Conservation (phyloP, 2,888 invertebrate genomes). For the Cataglyphis altisquamis region DNA sequence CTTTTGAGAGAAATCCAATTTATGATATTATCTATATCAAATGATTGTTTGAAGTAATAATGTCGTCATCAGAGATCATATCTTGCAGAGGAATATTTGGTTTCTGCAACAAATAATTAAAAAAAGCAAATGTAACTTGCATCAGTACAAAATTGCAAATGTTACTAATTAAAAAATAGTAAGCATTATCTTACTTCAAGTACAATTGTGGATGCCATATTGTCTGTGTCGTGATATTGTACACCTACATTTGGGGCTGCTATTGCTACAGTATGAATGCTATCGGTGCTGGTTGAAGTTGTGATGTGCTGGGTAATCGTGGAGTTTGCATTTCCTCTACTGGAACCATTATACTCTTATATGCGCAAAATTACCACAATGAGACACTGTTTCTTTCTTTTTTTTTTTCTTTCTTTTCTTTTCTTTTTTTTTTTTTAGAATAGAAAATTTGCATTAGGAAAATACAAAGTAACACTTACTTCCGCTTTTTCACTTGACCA, state of each 20-base stretch:
- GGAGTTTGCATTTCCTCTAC: slow-evolving; percentile 77
- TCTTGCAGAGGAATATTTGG: slow-evolving; percentile 76
- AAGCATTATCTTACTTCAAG: slow-evolving; percentile 76
- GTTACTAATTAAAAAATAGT: slow-evolving; percentile 17
- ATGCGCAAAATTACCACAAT: slow-evolving; percentile 67
- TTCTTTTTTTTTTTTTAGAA: slow-evolving; percentile 52
- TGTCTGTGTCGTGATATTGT: slow-evolving; percentile 80
- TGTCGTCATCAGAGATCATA: slow-evolving; percentile 79
- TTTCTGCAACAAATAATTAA: slow-evolving; percentile 74
- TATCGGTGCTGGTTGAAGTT: slow-evolving; percentile 78
- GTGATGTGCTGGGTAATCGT: slow-evolving; percentile 81
- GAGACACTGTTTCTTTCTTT: slow-evolving; percentile 52
- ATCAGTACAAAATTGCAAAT: slow-evolving; percentile 1
- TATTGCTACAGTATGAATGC: slow-evolving; percentile 80
- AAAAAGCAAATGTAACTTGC: slow-evolving; percentile 32
- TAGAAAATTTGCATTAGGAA: slow-evolving; percentile 7
- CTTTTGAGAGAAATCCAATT: slow-evolving; percentile 22
- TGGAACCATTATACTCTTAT: slow-evolving; percentile 74
- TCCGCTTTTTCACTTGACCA: slow-evolving; percentile 87
- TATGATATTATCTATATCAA: slow-evolving; percentile 69
- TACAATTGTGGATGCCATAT: slow-evolving; percentile 81
- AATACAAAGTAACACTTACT: slow-evolving; percentile 75
- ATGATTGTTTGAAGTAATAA: slow-evolving; percentile 76
- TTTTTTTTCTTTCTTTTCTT: slow-evolving; percentile 29
- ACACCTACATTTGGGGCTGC: slow-evolving; percentile 78